Evolutionary conservation across 1,140 invertebrate species (phyloP), one percentile per base, ranked within the genome.

Genomic region (Rhyzopertha dominica): DNA sequence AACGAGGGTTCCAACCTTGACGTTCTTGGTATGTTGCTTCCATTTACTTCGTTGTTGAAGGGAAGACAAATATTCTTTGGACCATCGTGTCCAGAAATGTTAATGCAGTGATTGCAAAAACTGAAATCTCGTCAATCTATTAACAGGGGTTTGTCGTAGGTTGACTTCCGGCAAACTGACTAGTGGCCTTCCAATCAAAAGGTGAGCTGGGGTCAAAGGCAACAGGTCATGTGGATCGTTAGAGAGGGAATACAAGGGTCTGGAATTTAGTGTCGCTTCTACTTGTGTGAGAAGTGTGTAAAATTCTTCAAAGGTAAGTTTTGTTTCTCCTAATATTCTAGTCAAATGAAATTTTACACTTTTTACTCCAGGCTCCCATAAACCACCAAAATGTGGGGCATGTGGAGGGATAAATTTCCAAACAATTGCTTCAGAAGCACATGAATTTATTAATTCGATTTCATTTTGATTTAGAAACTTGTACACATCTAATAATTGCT

Each of bases 351-450:
- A 49, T 37, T 63, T 56, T 5, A 61, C 51, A 3, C 43, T 47
- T 36, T 59, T 49, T 7, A 65, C 52, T 1, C 37, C 30, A 24
- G 59, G 41, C 42, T 69, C 63, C 66, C 65, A 67, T 1, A 56
- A 26, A 8, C 64, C 64, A n/a, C 64, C 62, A 22, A 63, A 56
- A 31, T 63, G 50, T 0, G 58, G 56, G 12, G 38, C 43, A 34
- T 28, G 12, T 26, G 70, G 62, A 1, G 69, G 67, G 39, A 65
- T 67, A 40, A 72, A 69, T 9, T 64, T 32, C 66, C 68, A 73
- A 18, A 52, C 34, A 3, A 70, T 62, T n/a, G n/a, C n/a, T n/a
- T n/a, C n/a, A n/a, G n/a, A n/a, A n/a, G n/a, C n/a, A n/a, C n/a
- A n/a, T n/a, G n/a, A n/a, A n/a, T n/a, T n/a, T n/a, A n/a, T n/a